These are phyloP conservation scores for Zygogramma bicolorata DNA, from an alignment of 2,888 invertebrate genomes.

Conservation along the genomic window DNA sequence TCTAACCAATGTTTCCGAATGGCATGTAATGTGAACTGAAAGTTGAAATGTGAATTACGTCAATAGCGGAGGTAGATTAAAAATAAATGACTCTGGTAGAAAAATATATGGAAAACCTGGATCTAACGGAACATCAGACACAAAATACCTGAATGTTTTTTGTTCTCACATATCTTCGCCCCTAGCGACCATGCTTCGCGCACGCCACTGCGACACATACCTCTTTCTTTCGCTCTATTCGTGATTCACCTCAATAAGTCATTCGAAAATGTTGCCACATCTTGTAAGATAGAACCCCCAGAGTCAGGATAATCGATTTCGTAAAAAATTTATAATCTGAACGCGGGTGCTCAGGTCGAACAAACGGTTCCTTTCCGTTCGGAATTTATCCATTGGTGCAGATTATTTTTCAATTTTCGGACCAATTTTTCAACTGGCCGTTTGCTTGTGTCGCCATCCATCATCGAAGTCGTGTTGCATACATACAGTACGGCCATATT, in stretches of 20 bases:
- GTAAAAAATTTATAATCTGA: not conserved
- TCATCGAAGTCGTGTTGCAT: too few relatives aligned
- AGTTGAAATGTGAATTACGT: too few relatives aligned
- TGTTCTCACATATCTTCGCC: too few relatives aligned
- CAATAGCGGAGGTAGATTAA: too few relatives aligned
- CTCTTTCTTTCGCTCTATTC: not conserved
- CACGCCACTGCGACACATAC: not conserved
- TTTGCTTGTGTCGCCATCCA: too few relatives aligned
- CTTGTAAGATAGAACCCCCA: not conserved
- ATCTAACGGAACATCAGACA: too few relatives aligned
- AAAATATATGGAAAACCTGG: too few relatives aligned
- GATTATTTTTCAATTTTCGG: not conserved
- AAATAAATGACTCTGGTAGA: too few relatives aligned
- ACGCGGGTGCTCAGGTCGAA: not conserved
- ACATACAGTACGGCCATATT: too few relatives aligned
- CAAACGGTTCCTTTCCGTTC: not conserved
- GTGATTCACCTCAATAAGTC: constrained; percentile 1
- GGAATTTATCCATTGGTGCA: not conserved
- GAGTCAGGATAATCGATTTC: not conserved
- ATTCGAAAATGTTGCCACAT: constrained; percentile 9
- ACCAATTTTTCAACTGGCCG: not conserved
- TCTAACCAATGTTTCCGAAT: too few relatives aligned
- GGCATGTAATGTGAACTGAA: too few relatives aligned
- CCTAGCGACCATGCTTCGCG: not conserved
- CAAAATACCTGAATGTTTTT: too few relatives aligned